Percentiles rank a stretch among this genome's conserved stretches.
Conservation (phyloP, 2,888 invertebrate species). For the Synanthedon andrenaeformis region DNA sequence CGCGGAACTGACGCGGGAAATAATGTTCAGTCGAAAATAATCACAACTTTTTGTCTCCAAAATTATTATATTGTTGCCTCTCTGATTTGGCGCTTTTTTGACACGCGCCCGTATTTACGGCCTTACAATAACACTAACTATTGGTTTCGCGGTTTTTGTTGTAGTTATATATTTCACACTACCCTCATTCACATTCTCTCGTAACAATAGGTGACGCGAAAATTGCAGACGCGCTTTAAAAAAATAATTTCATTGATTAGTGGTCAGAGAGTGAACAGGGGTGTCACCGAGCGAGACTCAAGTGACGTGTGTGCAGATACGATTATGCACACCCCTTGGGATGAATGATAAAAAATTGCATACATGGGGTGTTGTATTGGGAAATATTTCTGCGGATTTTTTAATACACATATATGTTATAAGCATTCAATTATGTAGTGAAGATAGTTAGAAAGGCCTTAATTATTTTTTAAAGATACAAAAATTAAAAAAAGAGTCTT, state of each 20-base stretch:
- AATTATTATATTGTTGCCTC: constrained; percentile 38
- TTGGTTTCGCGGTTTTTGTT: constrained; percentile 43
- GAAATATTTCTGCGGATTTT: constrained; percentile 7
- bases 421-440: too few relatives aligned
- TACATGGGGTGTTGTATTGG: constrained; percentile 11
- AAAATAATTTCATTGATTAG: constrained; percentile 26
- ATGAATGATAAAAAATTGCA: constrained; percentile 29
- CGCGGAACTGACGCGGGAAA: constrained; percentile 29
- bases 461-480: too few relatives aligned
- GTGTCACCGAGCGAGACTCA: constrained; percentile 36
- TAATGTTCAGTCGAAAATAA: constrained; percentile 36
- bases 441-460: too few relatives aligned
- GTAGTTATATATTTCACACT: constrained; percentile 45
- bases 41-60: constrained; percentile 30
- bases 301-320: constrained; percentile 58
- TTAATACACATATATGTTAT: too few relatives aligned
- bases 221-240: not conserved
- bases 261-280: constrained; percentile 36
- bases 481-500: too few relatives aligned
- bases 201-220: not conserved
- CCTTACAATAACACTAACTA: constrained; percentile 28
- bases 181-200: not conserved
- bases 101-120: constrained; percentile 25
- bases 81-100: constrained; percentile 24
- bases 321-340: constrained; percentile 48